Base-by-base conservation (phyloP, 1,140 invertebrate genomes). In the Chlorops oryzae region DNA sequence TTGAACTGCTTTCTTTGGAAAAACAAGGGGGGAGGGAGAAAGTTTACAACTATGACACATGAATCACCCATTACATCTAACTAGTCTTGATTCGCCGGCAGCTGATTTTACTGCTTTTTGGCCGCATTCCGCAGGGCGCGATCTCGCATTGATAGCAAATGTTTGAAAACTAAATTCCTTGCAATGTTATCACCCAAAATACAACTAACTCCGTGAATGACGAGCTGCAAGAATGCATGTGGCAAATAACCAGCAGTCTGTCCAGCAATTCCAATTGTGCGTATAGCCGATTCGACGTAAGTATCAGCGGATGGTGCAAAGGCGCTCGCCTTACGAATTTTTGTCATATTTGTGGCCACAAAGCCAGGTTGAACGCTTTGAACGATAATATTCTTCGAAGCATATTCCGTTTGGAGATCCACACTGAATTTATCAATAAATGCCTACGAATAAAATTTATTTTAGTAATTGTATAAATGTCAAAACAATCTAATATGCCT, bases 341-440 rank as follows among this genome's bases (percentile, higher is more conserved):
- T 88, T 17, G 88, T 88, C 91, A 97, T 91, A 59, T 95, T 96
- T 0, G 92, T 92, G 4, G 90, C 88, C 1, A 98, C 92, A 59
- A 88, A 91, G 18, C 88, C 91, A 0, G 93, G 93, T 38, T 86
- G 69, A 2, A 96, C 75, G 63, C 87, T 88, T 75, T 97, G 89
- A 3, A 93, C 77, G 13, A 83, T 83, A 2, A 96, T 84, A 3
- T 92, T 91, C 48, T 81, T 78, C 5, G 80, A 78, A 13, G 73
- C 74, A 56, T 92, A 94, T 72, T 96, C 92, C 7, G 80, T 80
- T 4, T 83, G 78, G 18, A 96, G 75, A 62, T 91, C 86, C 21
- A 81, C 80, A 18, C 87, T 86, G 47, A 96, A 85, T 72, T 90
- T 94, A 15, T 87, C 81, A 0, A 95, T 84, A 75, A 84, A 97